These are phyloP conservation scores for Pseudonaja textilis DNA, from an alignment of 2,113 vertebrate species.

Conservation along the genomic window DNA sequence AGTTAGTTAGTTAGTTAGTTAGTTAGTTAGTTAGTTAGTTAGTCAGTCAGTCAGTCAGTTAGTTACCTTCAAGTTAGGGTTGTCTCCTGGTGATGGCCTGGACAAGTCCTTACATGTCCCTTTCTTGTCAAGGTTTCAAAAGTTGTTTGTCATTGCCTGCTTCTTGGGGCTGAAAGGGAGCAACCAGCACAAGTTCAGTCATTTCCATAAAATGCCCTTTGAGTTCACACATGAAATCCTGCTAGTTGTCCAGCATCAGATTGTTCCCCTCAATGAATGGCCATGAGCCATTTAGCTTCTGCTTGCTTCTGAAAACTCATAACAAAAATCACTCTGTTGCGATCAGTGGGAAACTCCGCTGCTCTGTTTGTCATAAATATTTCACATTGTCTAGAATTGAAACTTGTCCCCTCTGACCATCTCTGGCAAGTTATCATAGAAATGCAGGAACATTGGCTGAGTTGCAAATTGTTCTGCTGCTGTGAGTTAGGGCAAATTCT, in stretches of 20 bases:
- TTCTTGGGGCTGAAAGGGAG: not conserved
- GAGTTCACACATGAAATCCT: not conserved
- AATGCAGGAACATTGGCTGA: not conserved
- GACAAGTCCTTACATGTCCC: not conserved
- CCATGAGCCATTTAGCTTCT: not conserved
- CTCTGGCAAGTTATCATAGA: not conserved
- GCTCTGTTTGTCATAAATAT: not conserved
- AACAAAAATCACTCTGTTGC: not conserved
- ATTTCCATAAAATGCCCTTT: not conserved
- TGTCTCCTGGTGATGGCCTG: not conserved
- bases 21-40: too few relatives aligned
- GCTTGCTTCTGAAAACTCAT: not conserved
- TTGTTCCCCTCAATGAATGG: not conserved
- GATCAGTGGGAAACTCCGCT: not conserved
- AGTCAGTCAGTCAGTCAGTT: too few relatives aligned
- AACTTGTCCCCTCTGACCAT: not conserved
- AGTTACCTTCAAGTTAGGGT: not conserved
- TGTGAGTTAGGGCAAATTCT: not conserved
- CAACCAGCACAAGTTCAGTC: not conserved
- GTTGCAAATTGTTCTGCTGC: not conserved
- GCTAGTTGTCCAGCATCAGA: not conserved
- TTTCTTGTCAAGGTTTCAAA: not conserved
- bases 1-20: not conserved
- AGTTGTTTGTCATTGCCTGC: not conserved
- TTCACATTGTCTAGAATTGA: not conserved